phyloP scores from a whole-genome alignment of 2,888 invertebrate genomes.

The Chrysodeixis includens region DNA sequence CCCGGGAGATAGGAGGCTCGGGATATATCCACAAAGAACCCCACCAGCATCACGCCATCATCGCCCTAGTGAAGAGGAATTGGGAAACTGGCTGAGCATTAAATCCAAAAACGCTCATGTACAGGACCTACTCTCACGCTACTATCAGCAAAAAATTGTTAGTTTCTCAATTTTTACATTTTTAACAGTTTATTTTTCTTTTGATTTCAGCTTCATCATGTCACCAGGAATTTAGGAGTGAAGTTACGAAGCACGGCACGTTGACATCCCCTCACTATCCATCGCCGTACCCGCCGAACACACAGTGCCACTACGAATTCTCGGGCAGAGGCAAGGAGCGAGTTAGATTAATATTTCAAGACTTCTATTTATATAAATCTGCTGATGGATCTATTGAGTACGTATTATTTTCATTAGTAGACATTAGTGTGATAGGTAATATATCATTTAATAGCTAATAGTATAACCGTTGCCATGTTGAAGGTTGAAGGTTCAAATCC shows the following conservation, averaged over 20 bases:
- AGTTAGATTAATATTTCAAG: conserved; percentile 95
- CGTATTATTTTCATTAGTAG: conserved; percentile 73
- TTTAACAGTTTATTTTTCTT: conserved; percentile 37
- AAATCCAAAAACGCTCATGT: too few relatives aligned
- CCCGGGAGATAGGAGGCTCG: too few relatives aligned
- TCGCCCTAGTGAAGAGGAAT: too few relatives aligned
- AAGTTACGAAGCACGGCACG: conserved; percentile 94
- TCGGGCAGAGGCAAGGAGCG: conserved; percentile 95
- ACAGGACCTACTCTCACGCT: not conserved
- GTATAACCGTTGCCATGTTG: too few relatives aligned
- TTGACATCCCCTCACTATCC: conserved; percentile 96
- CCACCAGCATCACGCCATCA: too few relatives aligned
- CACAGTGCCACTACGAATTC: conserved; percentile 97
- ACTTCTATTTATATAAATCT: conserved; percentile 94
- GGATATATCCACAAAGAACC: too few relatives aligned
- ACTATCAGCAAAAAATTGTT: not conserved
- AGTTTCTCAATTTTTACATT: too few relatives aligned
- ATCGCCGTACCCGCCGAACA: conserved; percentile 93
- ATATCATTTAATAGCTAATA: too few relatives aligned
- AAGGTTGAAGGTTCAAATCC: too few relatives aligned
- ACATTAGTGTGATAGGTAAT: too few relatives aligned
- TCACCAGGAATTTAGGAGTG: conserved; percentile 94
- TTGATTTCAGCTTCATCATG: conserved; percentile 93
- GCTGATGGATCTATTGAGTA: conserved; percentile 90
- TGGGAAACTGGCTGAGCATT: too few relatives aligned